Conservation (phyloP, 1,140 invertebrate species). For the Rhynchophorus ferrugineus region DNA sequence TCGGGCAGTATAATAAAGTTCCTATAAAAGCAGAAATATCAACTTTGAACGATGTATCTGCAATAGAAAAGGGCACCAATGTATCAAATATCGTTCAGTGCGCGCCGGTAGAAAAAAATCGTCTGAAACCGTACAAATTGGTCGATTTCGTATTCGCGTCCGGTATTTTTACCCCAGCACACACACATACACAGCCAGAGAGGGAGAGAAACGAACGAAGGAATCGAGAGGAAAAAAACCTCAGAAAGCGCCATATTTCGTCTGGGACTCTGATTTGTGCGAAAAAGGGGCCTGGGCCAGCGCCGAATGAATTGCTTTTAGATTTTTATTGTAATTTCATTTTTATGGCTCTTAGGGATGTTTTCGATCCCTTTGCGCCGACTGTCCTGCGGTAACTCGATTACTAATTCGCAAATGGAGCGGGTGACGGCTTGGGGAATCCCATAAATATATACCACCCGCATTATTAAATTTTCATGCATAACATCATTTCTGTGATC, state of each 20-base stretch:
- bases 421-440: too few relatives aligned
- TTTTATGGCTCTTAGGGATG: constrained; percentile 19
- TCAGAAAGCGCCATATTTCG: constrained; percentile 17
- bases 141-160: background rate
- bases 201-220: too few relatives aligned
- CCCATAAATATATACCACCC: too few relatives aligned
- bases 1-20: too few relatives aligned
- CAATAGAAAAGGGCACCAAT: background rate
- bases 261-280: constrained; percentile 21
- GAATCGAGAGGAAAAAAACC: constrained; percentile 6
- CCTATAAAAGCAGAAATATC: too few relatives aligned
- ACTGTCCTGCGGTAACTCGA: background rate
- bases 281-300: constrained; percentile 8
- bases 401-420: too few relatives aligned
- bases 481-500: too few relatives aligned
- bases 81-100: background rate
- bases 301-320: constrained; percentile 19
- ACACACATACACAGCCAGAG: too few relatives aligned
- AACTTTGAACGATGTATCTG: too few relatives aligned
- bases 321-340: constrained; percentile 23
- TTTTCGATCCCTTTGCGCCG: background rate
- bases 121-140: background rate
- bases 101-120: background rate
- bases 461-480: too few relatives aligned
- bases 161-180: too few relatives aligned